phyloP scores from a whole-genome alignment of 2,888 invertebrate species.

The Pyralis farinalis region DNA sequence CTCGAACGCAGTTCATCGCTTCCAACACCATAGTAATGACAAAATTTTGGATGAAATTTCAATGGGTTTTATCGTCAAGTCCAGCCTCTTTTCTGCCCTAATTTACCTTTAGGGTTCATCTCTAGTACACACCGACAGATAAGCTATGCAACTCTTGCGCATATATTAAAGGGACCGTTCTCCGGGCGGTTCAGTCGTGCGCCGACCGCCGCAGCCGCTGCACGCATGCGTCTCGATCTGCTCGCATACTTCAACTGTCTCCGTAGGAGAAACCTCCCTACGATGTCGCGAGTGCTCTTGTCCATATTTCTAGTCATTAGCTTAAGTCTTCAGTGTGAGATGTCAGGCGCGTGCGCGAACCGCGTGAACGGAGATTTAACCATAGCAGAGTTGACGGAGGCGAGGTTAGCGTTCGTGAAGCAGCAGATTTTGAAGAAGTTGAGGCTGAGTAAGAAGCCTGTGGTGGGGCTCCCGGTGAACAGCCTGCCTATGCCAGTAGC shows the following conservation, averaged over 20 bases:
- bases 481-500: slow-evolving; percentile 88
- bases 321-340: slow-evolving; percentile 47
- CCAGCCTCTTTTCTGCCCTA: too few relatives aligned
- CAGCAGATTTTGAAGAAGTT: slow-evolving; percentile 91
- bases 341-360: slow-evolving; percentile 57
- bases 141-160: too few relatives aligned
- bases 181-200: slow-evolving; percentile 39
- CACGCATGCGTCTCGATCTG: slow-evolving; percentile 63
- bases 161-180: too few relatives aligned
- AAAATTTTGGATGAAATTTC: too few relatives aligned
- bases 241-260: slow-evolving; percentile 58
- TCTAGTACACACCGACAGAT: too few relatives aligned
- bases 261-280: slow-evolving; percentile 48
- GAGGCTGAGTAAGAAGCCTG: slow-evolving; percentile 87
- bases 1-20: too few relatives aligned
- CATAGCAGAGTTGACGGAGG: slow-evolving; percentile 82
- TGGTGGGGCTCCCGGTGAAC: slow-evolving; percentile 80
- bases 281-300: slow-evolving; percentile 49
- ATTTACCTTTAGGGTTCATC: too few relatives aligned
- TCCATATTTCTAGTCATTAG: slow-evolving; percentile 52
- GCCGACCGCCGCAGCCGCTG: slow-evolving; percentile 29
- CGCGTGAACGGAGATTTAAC: slow-evolving; percentile 68
- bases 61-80: too few relatives aligned
- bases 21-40: too few relatives aligned
- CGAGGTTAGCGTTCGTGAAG: slow-evolving; percentile 90